These are phyloP conservation scores for Phortica okadai DNA, from an alignment of 2,888 invertebrate species.

Conservation along the genomic window DNA sequence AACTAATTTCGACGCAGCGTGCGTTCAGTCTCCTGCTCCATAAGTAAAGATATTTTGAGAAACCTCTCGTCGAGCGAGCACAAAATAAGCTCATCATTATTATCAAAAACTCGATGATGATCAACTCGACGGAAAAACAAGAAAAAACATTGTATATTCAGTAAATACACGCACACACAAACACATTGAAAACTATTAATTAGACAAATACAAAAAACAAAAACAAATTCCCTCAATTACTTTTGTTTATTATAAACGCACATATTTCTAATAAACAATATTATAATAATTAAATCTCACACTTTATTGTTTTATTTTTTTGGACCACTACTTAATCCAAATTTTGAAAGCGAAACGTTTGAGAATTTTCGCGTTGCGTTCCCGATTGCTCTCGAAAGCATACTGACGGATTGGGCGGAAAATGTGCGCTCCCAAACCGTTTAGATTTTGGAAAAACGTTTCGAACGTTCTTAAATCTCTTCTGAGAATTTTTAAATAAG, in stretches of 20 bases:
- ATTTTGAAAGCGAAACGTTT: background rate
- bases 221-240: no score
- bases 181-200: background rate
- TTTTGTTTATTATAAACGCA: constrained; percentile 5
- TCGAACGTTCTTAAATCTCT: constrained; percentile 1
- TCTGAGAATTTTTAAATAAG: background rate
- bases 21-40: constrained; percentile 13
- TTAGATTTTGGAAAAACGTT: constrained; percentile 20
- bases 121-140: background rate
- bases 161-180: background rate
- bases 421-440: background rate
- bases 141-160: background rate
- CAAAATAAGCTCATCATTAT: constrained; percentile 13
- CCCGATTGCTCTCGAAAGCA: constrained; percentile 3
- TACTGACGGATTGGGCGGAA: constrained; percentile 2
- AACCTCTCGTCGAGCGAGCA: background rate
- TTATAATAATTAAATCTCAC: constrained; percentile 8
- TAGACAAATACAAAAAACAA: background rate
- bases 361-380: constrained; percentile 1
- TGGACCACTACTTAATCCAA: background rate
- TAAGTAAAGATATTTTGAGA: constrained; percentile 31
- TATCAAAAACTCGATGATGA: background rate
- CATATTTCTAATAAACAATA: constrained; percentile 4
- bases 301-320: background rate
- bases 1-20: constrained; percentile 6